phyloP scores from a whole-genome alignment of 2,113 vertebrate genomes.

The Prolemur simus region DNA sequence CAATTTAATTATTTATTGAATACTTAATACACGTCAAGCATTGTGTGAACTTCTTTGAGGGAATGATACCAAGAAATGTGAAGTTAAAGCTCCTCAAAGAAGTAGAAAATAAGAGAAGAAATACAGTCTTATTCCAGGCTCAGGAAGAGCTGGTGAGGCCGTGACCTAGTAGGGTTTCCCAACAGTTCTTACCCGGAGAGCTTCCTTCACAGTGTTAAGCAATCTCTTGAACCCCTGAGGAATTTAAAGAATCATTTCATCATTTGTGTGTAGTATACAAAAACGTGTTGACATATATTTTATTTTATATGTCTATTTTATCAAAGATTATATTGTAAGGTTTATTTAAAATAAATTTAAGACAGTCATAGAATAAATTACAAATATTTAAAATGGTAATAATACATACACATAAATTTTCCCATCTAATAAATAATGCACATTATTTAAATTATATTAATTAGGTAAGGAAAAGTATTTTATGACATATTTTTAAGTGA shows the following conservation, averaged over 20 bases:
- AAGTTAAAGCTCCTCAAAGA: not conserved
- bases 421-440: not conserved
- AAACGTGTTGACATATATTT: slow-evolving; percentile 13
- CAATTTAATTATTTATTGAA: slow-evolving; percentile 4
- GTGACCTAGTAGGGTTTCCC: slow-evolving; percentile 50
- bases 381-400: not conserved
- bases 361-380: slow-evolving; percentile 33
- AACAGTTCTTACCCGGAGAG: slow-evolving; percentile 14
- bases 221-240: slow-evolving; percentile 32
- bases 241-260: slow-evolving; percentile 42
- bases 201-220: slow-evolving; percentile 33
- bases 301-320: not conserved
- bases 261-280: not conserved
- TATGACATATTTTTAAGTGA: slow-evolving; percentile 22
- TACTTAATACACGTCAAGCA: not conserved
- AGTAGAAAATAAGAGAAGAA: not conserved
- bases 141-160: not conserved
- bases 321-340: not conserved
- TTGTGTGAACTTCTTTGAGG: not conserved
- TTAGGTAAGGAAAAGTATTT: not conserved
- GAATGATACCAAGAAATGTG: not conserved
- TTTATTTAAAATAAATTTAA: not conserved
- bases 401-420: not conserved
- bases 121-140: not conserved
- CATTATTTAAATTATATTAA: slow-evolving; percentile 4